Conservation (phyloP, 2,888 invertebrate species). For the Margaritifera margaritifera region DNA sequence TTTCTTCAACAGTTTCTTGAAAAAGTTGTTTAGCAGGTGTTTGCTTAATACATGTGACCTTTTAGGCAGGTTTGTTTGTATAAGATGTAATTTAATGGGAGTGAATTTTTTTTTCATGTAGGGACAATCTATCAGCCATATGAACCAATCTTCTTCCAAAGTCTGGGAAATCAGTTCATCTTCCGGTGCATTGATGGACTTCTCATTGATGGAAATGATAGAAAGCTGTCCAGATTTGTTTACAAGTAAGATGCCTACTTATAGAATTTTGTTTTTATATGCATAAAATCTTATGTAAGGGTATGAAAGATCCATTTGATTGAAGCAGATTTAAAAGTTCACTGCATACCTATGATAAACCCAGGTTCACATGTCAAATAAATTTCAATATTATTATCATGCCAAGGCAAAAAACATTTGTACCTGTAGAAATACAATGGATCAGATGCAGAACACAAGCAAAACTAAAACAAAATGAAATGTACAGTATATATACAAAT, state of each 20-base stretch:
- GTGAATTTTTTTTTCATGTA: constrained; percentile 41
- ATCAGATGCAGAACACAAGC: too few relatives aligned
- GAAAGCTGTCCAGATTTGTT: constrained; percentile 73
- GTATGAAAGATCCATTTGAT: too few relatives aligned
- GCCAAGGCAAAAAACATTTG: too few relatives aligned
- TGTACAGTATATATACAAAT: too few relatives aligned
- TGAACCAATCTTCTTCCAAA: constrained; percentile 75
- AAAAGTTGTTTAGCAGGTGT: neutral
- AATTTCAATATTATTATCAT: too few relatives aligned
- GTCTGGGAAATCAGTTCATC: constrained; percentile 74
- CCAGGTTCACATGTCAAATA: too few relatives aligned
- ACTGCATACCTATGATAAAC: too few relatives aligned
- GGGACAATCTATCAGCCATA: constrained; percentile 74
- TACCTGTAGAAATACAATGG: too few relatives aligned
- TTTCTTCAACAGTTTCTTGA: neutral
- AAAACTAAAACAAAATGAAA: too few relatives aligned
- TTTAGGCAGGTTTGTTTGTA: neutral
- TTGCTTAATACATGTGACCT: neutral
- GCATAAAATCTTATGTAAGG: too few relatives aligned
- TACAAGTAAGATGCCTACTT: constrained; percentile 67
- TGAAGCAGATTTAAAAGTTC: too few relatives aligned
- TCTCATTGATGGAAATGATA: constrained; percentile 75
- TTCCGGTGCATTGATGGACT: constrained; percentile 75
- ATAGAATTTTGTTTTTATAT: too few relatives aligned
- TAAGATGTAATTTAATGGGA: neutral